Evolutionary conservation across 2,797 vertebrate species (phyloP).

Genomic region (Smutsia temminckii): DNA sequence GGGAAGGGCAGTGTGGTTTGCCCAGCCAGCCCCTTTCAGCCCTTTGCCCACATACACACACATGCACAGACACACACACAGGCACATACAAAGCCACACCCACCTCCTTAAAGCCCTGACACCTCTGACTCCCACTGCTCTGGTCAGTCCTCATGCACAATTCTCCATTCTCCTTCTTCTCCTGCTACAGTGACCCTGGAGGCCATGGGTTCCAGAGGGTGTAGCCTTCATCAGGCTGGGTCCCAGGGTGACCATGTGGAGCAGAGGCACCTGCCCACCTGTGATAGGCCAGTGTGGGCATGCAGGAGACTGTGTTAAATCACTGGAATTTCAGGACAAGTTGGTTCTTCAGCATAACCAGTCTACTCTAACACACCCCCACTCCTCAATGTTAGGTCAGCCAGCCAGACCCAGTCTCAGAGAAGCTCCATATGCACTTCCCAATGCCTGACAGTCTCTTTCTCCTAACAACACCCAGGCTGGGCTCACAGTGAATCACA

Average conservation of each 20-base stretch:
- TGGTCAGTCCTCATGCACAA: background rate
- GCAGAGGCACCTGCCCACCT: background rate
- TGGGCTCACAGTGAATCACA: background rate
- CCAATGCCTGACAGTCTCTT: background rate
- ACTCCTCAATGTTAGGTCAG: background rate
- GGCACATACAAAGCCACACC: background rate
- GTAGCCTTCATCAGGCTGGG: background rate
- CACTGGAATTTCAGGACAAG: background rate
- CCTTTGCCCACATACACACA: background rate
- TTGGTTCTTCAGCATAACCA: background rate
- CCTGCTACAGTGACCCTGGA: background rate
- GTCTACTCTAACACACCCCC: background rate
- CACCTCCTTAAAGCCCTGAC: background rate
- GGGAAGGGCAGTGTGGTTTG: background rate
- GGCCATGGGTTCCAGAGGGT: background rate
- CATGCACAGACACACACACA: accelerated
- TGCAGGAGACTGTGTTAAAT: background rate
- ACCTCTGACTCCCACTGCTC: background rate
- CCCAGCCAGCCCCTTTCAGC: background rate
- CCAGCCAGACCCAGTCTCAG: background rate
- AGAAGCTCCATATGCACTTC: background rate
- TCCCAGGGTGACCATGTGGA: background rate
- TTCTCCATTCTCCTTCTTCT: background rate
- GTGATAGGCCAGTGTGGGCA: background rate
- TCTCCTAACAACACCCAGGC: background rate